Evolutionary conservation across 2,797 vertebrate genomes (phyloP).

Genomic region (Sciaenops ocellatus): DNA sequence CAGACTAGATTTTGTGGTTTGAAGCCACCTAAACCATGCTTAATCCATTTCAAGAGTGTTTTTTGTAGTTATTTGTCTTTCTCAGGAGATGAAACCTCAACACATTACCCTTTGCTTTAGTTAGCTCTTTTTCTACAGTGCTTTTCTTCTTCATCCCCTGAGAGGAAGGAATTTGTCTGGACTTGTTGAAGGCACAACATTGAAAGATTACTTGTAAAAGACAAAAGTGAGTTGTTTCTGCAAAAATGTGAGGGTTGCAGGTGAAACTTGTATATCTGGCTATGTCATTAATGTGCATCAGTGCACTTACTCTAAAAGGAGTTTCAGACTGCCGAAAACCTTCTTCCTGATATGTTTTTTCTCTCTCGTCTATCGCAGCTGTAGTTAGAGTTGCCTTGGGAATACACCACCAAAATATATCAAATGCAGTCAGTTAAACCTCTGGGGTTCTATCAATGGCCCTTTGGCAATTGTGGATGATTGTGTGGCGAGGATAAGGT

Average conservation of each 20-base stretch:
- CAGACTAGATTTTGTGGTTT: not conserved
- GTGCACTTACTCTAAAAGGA: not conserved
- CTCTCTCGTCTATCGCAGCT: no score
- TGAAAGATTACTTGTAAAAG: not conserved
- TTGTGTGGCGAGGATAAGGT: no score
- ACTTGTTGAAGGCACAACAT: not conserved
- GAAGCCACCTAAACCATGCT: not conserved
- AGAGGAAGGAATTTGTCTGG: not conserved
- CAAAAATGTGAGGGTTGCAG: not conserved
- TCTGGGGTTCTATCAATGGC: no score
- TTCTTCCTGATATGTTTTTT: no score
- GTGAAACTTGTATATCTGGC: not conserved
- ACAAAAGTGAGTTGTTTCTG: not conserved
- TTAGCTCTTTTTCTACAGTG: not conserved
- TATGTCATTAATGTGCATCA: not conserved
- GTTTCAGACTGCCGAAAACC: not conserved
- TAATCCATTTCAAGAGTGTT: not conserved
- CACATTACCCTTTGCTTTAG: not conserved
- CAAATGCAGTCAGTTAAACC: no score
- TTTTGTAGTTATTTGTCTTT: not conserved
- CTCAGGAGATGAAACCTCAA: not conserved
- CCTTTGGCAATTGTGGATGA: no score
- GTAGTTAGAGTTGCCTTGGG: no score
- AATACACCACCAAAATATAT: constrained; percentile 1
- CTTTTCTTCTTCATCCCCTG: not conserved